A percentile compares a stretch with the other conserved stretches of the same genome.
Evolutionary conservation across 2,113 vertebrate species (phyloP).

Genomic region (Elachura formosa): DNA sequence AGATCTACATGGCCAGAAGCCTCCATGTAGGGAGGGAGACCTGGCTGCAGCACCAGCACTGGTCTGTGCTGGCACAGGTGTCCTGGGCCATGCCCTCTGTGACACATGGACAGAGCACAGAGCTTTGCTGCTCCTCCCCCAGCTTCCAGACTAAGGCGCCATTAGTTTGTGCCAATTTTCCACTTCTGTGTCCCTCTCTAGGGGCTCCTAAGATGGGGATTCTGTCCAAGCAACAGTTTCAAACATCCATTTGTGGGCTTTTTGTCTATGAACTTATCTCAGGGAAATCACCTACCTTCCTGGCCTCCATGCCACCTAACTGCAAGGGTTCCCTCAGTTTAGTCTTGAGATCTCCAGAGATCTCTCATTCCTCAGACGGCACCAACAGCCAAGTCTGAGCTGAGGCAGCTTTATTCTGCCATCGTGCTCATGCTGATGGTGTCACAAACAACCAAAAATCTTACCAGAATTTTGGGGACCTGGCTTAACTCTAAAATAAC

Average conservation of each 20-base stretch:
- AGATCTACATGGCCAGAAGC: background rate
- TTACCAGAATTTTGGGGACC: background rate
- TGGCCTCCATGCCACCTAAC: background rate
- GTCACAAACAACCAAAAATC: background rate
- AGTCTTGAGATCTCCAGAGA: background rate
- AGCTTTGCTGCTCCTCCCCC: background rate
- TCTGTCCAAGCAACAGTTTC: background rate
- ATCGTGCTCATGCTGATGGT: accelerated
- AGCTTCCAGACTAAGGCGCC: background rate
- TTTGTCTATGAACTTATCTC: background rate
- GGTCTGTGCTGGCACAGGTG: accelerated
- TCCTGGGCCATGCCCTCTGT: accelerated
- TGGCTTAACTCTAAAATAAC: background rate
- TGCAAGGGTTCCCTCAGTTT: background rate
- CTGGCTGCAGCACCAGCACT: accelerated
- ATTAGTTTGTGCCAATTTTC: accelerated
- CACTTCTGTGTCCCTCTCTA: background rate
- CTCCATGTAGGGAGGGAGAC: background rate
- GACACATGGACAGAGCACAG: background rate
- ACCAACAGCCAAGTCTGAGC: background rate
- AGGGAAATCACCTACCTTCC: background rate
- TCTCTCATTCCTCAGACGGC: background rate
- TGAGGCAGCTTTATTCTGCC: background rate
- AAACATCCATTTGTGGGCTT: background rate
- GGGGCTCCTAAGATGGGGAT: background rate